A percentile compares a stretch with the other conserved stretches of the same genome.
phyloP scores from a whole-genome alignment of 2,888 invertebrate species.

The Gymnosoma rotundatum region DNA sequence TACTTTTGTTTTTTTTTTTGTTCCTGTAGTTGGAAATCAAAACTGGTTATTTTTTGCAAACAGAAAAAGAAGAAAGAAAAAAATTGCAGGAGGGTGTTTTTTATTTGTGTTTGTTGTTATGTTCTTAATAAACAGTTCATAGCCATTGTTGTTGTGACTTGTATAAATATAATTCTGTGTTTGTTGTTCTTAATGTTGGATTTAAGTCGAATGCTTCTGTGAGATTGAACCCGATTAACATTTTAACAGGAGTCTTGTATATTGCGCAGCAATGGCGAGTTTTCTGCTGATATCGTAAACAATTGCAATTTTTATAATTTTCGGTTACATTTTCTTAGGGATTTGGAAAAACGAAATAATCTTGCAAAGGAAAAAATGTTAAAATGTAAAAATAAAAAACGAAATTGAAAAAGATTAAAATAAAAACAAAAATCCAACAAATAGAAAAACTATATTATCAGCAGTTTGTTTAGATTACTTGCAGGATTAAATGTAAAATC shows the following conservation, averaged over 20 bases:
- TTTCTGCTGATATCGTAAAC: slow-evolving; percentile 52
- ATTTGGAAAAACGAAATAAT: slow-evolving; percentile 62
- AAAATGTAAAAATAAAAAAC: background rate
- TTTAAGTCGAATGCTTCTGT: slow-evolving; percentile 15
- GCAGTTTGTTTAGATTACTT: slow-evolving; percentile 70
- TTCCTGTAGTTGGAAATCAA: slow-evolving; percentile 39
- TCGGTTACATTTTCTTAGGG: slow-evolving; percentile 34
- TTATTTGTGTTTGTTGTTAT: slow-evolving; percentile 32
- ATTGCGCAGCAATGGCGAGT: background rate
- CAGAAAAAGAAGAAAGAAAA: slow-evolving; percentile 19
- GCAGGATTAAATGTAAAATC: slow-evolving; percentile 57
- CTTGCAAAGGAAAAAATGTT: slow-evolving; percentile 1
- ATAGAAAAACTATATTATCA: slow-evolving; percentile 64
- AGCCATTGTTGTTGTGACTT: slow-evolving; percentile 42
- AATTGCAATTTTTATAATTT: slow-evolving; percentile 68
- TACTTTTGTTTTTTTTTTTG: background rate
- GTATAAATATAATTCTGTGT: slow-evolving; percentile 9
- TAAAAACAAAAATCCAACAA: slow-evolving; percentile 28
- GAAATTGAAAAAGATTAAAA: slow-evolving; percentile 44
- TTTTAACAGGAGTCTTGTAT: slow-evolving; percentile 24
- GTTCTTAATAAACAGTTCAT: slow-evolving; percentile 37
- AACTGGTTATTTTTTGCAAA: slow-evolving; percentile 8
- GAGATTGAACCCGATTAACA: slow-evolving; percentile 40
- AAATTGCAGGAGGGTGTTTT: slow-evolving; percentile 61
- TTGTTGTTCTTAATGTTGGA: slow-evolving; percentile 11